phyloP scores from a whole-genome alignment of 2,797 vertebrate genomes.

The Hafferia zeledoni region DNA sequence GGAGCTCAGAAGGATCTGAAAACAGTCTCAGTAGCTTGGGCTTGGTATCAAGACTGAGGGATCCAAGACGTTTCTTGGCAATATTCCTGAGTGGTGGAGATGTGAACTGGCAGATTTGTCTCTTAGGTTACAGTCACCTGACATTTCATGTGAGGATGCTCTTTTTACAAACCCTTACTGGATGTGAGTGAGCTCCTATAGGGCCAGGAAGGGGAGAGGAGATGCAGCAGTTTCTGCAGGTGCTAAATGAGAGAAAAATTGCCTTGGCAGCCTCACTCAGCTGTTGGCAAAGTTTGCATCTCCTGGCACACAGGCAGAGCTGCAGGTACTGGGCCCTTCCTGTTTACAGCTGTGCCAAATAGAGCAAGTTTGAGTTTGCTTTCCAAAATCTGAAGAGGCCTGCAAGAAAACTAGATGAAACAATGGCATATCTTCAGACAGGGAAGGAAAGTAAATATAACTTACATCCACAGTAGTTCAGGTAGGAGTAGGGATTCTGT shows the following conservation, averaged over 20 bases:
- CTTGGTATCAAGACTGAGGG: background rate
- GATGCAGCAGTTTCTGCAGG: background rate
- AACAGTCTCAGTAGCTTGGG: background rate
- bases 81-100: background rate
- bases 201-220: background rate
- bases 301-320: background rate
- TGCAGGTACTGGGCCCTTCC: background rate
- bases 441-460: background rate
- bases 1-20: background rate
- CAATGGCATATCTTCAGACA: background rate
- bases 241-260: background rate
- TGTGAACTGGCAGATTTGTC: background rate
- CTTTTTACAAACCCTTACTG: background rate
- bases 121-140: background rate
- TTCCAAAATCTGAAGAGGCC: background rate
- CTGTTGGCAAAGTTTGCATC: background rate
- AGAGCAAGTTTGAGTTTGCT: background rate
- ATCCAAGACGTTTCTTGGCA: background rate
- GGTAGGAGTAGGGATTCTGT: background rate
- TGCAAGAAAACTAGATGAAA: background rate
- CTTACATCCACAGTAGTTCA: background rate
- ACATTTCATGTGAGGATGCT: background rate
- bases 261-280: background rate
- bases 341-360: background rate
- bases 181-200: background rate